phyloP scores from a whole-genome alignment of 1,140 invertebrate genomes.

The Pseudoatta argentina region DNA sequence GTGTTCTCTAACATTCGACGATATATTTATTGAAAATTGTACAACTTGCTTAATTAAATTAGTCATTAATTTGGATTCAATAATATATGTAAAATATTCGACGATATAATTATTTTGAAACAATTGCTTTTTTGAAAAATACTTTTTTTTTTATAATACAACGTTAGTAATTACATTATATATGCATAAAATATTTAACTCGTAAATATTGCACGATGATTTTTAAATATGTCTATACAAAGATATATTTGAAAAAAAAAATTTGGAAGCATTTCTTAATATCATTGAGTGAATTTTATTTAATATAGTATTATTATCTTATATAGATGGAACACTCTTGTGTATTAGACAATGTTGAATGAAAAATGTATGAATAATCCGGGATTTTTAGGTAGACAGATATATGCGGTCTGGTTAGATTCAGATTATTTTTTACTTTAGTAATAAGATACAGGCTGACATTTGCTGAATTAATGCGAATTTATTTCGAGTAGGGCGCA shows the following conservation, averaged over 20 bases:
- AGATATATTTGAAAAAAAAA: not conserved
- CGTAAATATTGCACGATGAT: not conserved
- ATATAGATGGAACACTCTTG: not conserved
- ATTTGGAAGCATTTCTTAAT: not conserved
- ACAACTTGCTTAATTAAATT: slow-evolving; percentile 55
- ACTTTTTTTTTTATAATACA: not conserved
- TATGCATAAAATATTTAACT: not conserved
- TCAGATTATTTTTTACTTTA: not conserved
- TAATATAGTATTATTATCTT: not conserved
- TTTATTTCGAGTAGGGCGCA: slow-evolving; percentile 48
- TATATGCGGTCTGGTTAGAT: not conserved
- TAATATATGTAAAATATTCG: not conserved
- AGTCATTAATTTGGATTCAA: not conserved
- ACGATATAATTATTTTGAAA: not conserved
- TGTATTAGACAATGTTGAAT: not conserved
- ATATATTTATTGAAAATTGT: slow-evolving; percentile 59
- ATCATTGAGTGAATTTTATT: not conserved
- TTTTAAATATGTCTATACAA: not conserved
- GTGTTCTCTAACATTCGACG: slow-evolving; percentile 62
- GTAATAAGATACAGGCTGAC: slow-evolving; percentile 35
- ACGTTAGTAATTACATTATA: not conserved
- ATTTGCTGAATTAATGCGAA: slow-evolving; percentile 63
- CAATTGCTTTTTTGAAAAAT: not conserved
- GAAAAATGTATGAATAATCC: not conserved
- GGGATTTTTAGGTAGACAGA: not conserved